These are phyloP conservation scores for Neoarius graeffei DNA, from an alignment of 2,113 vertebrate genomes.

Conservation along the genomic window DNA sequence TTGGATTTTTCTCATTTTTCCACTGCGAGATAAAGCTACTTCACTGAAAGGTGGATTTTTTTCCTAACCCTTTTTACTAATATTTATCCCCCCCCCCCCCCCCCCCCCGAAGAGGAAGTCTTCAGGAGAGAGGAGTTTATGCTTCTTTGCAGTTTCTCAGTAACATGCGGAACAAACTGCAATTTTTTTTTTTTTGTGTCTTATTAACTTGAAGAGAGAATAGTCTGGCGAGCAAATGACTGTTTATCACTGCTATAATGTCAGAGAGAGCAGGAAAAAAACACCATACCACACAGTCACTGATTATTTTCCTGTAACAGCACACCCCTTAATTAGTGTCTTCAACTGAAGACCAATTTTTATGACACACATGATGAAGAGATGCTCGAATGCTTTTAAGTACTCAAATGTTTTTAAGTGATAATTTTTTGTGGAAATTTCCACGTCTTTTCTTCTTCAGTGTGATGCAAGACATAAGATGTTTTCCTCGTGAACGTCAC, in stretches of 20 bases:
- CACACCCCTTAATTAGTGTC: neutral
- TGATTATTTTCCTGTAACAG: neutral
- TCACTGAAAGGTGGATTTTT: too few relatives aligned
- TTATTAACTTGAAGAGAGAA: neutral
- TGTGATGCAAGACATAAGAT: constrained; percentile 37
- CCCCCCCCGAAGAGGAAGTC: neutral
- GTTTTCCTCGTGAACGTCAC: constrained; percentile 50
- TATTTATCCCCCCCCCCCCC: too few relatives aligned
- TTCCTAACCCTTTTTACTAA: too few relatives aligned
- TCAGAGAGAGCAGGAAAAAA: too few relatives aligned
- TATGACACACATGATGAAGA: neutral
- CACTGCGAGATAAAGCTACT: too few relatives aligned
- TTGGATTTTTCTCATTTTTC: too few relatives aligned
- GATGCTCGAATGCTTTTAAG: neutral
- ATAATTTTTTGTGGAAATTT: constrained; percentile 55
- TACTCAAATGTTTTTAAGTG: neutral
- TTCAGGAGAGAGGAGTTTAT: neutral
- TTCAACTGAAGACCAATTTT: neutral
- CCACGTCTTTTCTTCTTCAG: neutral
- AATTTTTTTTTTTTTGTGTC: neutral
- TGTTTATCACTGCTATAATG: too few relatives aligned
- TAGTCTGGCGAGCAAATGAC: too few relatives aligned
- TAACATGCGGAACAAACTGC: neutral
- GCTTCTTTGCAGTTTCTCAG: neutral
- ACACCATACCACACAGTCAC: neutral